Base-by-base conservation (phyloP, 1,140 invertebrate genomes). In the Elysia chlorotica region DNA sequence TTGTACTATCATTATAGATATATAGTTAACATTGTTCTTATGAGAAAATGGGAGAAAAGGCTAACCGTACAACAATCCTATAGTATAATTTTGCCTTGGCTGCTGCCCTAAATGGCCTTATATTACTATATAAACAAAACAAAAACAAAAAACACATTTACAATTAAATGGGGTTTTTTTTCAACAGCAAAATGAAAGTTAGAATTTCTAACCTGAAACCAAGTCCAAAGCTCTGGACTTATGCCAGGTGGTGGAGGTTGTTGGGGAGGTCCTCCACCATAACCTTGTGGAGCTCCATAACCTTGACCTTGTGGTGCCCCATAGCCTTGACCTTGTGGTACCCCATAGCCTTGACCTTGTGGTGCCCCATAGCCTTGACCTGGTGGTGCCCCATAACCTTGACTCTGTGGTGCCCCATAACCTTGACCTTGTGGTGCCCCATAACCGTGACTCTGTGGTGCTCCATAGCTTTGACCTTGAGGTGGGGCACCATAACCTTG, bases 391-490 rank as follows among this genome's bases (percentile, higher is more conserved):
- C 57, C 57, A 28, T 63, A 62, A 37, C 35, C 33, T 53, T 69
- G 57, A 56, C n/a, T n/a, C 41, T 65, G 14, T 48, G 71, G 6
- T 54, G 76, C 36, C 69, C 54, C 19, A 72, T 71, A 71, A 30
- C 63, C 36, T 53, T 65, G 61, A n/a, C n/a, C n/a, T n/a, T n/a
- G n/a, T 36, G 59, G 61, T 53, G 59, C 23, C 14, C 69, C 69
- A 41, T 62, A 48, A 1, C 48, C 10, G 3, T 30, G 30, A 38
- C 33, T 2, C 31, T n/a, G n/a, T n/a, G n/a, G n/a, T n/a, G n/a
- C n/a, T 57, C 80, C 92, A 91, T 0, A 94, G 90, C 82, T 95
- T 91, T 28, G 92, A 92, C 77, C 73, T 88, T 33, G 74, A 10
- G 63, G 73, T 19, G 74, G 76, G 33, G 71, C 57, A 25, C 71